Conservation (phyloP, 2,888 invertebrate species). For the Calameuta pallipes region DNA sequence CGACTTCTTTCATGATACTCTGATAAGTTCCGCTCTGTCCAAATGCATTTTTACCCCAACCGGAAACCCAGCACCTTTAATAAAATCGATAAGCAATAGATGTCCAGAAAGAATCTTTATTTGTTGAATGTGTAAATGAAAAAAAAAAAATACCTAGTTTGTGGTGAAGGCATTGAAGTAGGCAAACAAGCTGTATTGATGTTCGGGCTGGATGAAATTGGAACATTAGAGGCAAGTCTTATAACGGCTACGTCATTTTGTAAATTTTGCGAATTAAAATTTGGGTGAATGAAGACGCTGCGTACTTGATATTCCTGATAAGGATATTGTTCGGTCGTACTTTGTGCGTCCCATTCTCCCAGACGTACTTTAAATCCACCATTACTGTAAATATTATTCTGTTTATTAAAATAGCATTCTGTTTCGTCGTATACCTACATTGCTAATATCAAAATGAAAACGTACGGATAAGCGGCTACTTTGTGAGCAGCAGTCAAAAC, state of each 20-base stretch:
- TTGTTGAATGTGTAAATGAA: background rate
- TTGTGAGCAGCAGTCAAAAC: slow-evolving; percentile 69
- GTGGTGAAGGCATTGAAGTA: slow-evolving; percentile 52
- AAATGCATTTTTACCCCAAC: slow-evolving; percentile 90
- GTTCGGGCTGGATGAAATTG: slow-evolving; percentile 58
- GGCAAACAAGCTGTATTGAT: slow-evolving; percentile 70
- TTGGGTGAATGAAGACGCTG: slow-evolving; percentile 73
- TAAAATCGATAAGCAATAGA: slow-evolving; percentile 8
- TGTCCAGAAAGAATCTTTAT: background rate
- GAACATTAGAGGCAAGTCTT: slow-evolving; percentile 69
- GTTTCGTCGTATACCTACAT: background rate
- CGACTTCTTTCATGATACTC: slow-evolving; percentile 80
- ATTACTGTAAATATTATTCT: slow-evolving; percentile 33
- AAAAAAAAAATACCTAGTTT: slow-evolving; percentile 37
- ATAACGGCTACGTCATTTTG: slow-evolving; percentile 87
- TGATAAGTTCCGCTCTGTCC: slow-evolving; percentile 70
- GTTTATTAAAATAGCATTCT: background rate
- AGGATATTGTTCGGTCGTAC: slow-evolving; percentile 74
- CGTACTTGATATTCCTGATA: slow-evolving; percentile 73
- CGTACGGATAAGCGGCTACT: slow-evolving; percentile 58
- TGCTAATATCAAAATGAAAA: slow-evolving; percentile 4
- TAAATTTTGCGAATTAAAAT: slow-evolving; percentile 78
- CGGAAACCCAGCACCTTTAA: slow-evolving; percentile 76
- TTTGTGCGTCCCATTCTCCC: slow-evolving; percentile 81
- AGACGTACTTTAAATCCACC: slow-evolving; percentile 74